A percentile compares a stretch with the other conserved stretches of the same genome.
Evolutionary conservation across 2,888 invertebrate genomes (phyloP).

Genomic region (Malthinus seriepunctatus): DNA sequence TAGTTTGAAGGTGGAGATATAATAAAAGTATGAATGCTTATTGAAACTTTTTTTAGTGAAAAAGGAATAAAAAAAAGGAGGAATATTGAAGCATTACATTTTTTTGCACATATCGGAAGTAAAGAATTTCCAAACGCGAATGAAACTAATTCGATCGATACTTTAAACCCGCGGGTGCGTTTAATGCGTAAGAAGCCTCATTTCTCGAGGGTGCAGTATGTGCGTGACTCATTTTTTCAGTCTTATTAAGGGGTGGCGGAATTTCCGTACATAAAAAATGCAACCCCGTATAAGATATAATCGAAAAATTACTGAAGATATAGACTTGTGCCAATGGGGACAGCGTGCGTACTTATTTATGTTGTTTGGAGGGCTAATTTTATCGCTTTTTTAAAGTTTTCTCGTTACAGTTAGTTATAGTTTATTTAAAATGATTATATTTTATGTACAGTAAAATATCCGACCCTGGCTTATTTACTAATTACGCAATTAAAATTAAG

Average conservation of each 20-base stretch:
- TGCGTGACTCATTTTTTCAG: constrained; percentile 55
- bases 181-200: constrained; percentile 46
- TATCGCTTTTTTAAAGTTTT: constrained; percentile 1
- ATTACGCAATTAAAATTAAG: constrained; percentile 28
- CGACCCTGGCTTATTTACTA: constrained; percentile 30
- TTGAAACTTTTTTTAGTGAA: not conserved
- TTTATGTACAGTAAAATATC: constrained; percentile 21
- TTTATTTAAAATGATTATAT: constrained; percentile 1
- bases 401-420: not conserved
- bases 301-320: constrained; percentile 27
- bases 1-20: too few species aligned
- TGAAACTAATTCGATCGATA: constrained; percentile 43
- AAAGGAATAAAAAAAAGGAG: too few species aligned
- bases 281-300: constrained; percentile 42
- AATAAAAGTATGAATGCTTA: not conserved
- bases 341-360: constrained; percentile 2
- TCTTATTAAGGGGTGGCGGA: constrained; percentile 50
- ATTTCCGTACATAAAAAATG: constrained; percentile 55
- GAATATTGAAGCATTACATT: not conserved
- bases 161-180: constrained; percentile 52
- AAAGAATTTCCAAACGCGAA: constrained; percentile 21
- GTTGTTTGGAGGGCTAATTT: constrained; percentile 4
- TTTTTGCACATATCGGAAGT: constrained; percentile 22
- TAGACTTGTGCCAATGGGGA: constrained; percentile 2
- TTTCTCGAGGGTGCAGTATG: constrained; percentile 45